Base-by-base conservation (phyloP, 2,888 invertebrate species). In the Atethmia centrago region DNA sequence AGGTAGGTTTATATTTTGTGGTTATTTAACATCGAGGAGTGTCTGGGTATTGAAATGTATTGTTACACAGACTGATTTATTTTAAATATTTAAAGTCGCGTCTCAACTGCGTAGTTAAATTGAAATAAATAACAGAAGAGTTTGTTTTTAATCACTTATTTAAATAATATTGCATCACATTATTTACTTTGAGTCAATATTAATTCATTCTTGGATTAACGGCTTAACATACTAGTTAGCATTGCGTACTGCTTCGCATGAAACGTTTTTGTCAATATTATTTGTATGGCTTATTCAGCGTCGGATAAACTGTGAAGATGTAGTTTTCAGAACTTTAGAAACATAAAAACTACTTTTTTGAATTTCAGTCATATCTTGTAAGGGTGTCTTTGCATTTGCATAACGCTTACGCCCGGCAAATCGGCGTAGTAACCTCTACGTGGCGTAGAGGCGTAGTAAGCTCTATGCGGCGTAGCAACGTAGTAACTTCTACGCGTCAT, bases 111-210 rank as follows among this genome's bases (percentile, higher is more conserved):
- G 63, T 47, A 68, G 36, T 47, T 25, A 45, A 7, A 7, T 45
- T 7, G 56, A 61, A 36, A 25, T 16, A 55, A 55, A 47, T 12
- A 45, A n/a, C 36, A 36, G 36, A 36, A 36, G 36, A 36, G 7
- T 36, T 68, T 47, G 45, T 59, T 45, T 45, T 31, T 56, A 56
- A n/a, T 56, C 16, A 58, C 45, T 58, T 45, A 47, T 68, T 68
- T 68, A 47, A 68, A 68, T 61, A 42, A 42, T 25, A 63, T 49
- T 62, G 9, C 36, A 31, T 21, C 36, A 4, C 21, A 21, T 63
- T 28, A 21, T 25, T 62, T 63, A 64, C 16, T 36, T 66, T 28
- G 10, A 42, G n/a, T 65, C 21, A 65, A 42, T 67, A 65, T 45
- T 31, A 19, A 66, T n/a, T 16, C 7, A 7, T 65, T 65, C 10